Base-by-base conservation (phyloP, 2,888 invertebrate genomes). In the Melieria picta region DNA sequence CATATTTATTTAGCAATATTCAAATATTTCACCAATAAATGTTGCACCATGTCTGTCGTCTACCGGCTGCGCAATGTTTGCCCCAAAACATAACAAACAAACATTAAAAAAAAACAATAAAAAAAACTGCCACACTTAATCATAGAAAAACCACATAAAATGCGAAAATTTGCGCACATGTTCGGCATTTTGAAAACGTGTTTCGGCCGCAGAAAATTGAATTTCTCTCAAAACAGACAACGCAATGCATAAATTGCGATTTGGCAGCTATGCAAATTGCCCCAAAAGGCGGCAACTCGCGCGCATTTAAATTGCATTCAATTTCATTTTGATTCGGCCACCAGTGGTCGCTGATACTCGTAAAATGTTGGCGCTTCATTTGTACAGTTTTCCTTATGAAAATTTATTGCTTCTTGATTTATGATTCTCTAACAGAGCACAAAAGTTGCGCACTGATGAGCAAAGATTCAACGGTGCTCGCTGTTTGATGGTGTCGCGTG, bases 201-300 rank as follows among this genome's bases (percentile, higher is more conserved):
- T 50, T 43, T 55, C 42, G 48, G 48, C 47, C 43, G 48, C 48
- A 47, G 43, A 58, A 66, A 58, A 66, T 66, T 66, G 58, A 66
- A 66, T 66, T 66, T 66, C 66, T 66, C 58, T 66, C 66, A 58
- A 66, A 46, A 66, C 30, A 56, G 30, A 66, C n/a, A 66, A 48
- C 48, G 47, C 16, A 66, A 50, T 42, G 30, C 58, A 66, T 66
- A 66, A 66, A 66, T 66, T 3, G 30, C 66, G 57, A 66, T 57
- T 9, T 63, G 30, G 63, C 63, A 50, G 50, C 50, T 2, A 30
- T 30, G 30, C 30, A 30, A 30, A 30, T 30, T 30, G 30, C 30
- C 30, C 30, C 30, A 30, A 30, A 30, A 30, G 30, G 30, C 30
- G 30, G 30, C 30, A 30, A 30, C 30, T 30, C 2, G 30, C 30